Evolutionary conservation across 2,888 invertebrate species (phyloP).

Genomic region (Ectropis crepuscularia): DNA sequence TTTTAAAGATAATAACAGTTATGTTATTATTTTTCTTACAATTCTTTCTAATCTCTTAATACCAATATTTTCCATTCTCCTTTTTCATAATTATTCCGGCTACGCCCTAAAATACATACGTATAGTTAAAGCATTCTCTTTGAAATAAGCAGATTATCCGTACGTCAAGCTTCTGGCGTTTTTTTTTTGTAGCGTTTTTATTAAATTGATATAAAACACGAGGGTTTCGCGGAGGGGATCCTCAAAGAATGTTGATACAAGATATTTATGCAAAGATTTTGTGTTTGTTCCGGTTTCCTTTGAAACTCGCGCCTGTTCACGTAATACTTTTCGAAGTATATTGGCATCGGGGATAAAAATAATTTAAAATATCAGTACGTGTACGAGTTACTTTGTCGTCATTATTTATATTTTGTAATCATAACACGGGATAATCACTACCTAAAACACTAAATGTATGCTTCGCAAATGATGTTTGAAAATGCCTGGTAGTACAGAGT

Average conservation of each 20-base stretch:
- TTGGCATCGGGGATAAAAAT: not conserved
- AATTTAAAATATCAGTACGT: too few relatives aligned
- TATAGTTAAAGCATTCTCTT: conserved; percentile 22
- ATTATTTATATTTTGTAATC: too few relatives aligned
- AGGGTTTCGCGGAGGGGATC: conserved; percentile 1
- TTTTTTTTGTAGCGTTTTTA: conserved; percentile 22
- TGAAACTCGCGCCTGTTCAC: conserved; percentile 2
- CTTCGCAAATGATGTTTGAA: too few relatives aligned
- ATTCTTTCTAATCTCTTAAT: too few relatives aligned
- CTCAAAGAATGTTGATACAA: conserved; percentile 15
- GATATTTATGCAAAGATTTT: conserved; percentile 19
- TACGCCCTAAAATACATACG: conserved; percentile 12
- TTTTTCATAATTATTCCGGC: not conserved
- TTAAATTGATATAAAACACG: conserved; percentile 30
- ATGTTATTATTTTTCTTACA: too few relatives aligned
- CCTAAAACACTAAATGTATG: too few relatives aligned
- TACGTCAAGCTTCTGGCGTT: conserved; percentile 24
- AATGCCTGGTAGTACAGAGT: too few relatives aligned
- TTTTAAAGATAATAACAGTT: too few relatives aligned
- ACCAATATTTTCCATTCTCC: not conserved
- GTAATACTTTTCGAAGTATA: conserved; percentile 4
- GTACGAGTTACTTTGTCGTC: too few relatives aligned
- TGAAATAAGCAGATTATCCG: conserved; percentile 33
- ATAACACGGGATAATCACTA: too few relatives aligned
- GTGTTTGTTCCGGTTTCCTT: conserved; percentile 11